Evolutionary conservation across 1,140 invertebrate species (phyloP).

Genomic region (Anadara kagoshimensis): DNA sequence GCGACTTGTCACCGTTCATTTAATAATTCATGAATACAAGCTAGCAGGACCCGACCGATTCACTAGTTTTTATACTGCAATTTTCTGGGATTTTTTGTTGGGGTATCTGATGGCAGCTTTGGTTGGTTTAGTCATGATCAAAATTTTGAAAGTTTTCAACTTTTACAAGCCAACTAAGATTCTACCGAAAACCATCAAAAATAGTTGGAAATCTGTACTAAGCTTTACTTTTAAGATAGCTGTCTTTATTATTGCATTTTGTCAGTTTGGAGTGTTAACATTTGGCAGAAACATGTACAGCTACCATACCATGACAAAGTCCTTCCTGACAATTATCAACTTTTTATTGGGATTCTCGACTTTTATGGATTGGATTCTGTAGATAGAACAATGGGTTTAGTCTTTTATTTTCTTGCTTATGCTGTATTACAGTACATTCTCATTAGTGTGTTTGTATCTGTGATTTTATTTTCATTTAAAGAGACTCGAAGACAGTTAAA

Average conservation of each 20-base stretch:
- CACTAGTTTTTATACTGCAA: constrained; percentile 51
- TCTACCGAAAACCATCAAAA: constrained; percentile 30
- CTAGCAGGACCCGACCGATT: constrained; percentile 21
- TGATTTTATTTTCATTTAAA: too few species aligned
- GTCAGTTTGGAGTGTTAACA: constrained; percentile 30
- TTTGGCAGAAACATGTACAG: constrained; percentile 42
- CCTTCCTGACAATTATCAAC: constrained; percentile 44
- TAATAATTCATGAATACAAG: constrained; percentile 37
- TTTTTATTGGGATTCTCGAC: constrained; percentile 49
- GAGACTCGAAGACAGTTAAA: too few species aligned
- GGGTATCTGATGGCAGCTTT: constrained; percentile 48
- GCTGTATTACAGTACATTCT: too few species aligned
- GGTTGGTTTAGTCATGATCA: constrained; percentile 47
- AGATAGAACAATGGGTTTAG: constrained; percentile 40
- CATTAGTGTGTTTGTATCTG: too few species aligned
- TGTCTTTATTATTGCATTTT: constrained; percentile 40
- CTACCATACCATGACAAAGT: constrained; percentile 29
- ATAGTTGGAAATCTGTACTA: constrained; percentile 22
- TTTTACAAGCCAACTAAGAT: constrained; percentile 49
- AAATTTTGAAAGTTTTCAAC: constrained; percentile 49
- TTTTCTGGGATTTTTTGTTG: constrained; percentile 48
- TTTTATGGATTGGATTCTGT: constrained; percentile 32
- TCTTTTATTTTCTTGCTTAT: constrained; percentile 35
- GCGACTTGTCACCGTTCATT: constrained; percentile 36
- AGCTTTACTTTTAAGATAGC: constrained; percentile 35